These are phyloP conservation scores for Caradrina kadenii DNA, from an alignment of 2,888 invertebrate species.

Conservation along the genomic window DNA sequence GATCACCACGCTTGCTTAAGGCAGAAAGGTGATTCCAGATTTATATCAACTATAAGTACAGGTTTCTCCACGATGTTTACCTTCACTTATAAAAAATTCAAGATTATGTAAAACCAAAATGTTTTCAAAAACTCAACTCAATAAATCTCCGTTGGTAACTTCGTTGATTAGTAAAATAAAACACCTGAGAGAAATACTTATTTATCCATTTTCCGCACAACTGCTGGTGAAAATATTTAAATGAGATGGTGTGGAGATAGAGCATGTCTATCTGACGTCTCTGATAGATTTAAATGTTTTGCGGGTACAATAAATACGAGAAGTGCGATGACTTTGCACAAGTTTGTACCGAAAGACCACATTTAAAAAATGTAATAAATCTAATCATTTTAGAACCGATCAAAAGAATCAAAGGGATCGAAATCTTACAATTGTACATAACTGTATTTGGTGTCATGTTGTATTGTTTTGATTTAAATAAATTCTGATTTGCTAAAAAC, in stretches of 20 bases:
- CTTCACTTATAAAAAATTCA: no score
- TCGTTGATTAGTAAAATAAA: constrained; percentile 16
- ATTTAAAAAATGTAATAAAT: no score
- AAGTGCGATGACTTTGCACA: neutral
- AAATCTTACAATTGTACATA: no score
- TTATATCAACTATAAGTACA: no score
- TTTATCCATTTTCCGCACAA: neutral
- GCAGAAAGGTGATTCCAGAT: neutral
- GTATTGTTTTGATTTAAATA: no score
- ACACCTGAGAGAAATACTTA: neutral
- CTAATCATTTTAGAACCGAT: no score
- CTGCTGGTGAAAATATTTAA: constrained; percentile 54
- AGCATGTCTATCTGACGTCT: constrained; percentile 14
- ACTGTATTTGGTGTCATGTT: no score
- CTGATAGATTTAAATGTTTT: constrained; percentile 13
- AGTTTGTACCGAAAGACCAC: neutral
- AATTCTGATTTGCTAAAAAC: no score
- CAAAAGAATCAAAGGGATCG: no score
- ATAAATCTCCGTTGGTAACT: neutral
- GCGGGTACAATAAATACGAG: neutral
- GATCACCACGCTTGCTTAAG: no score
- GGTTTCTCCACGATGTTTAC: no score
- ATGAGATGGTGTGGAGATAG: constrained; percentile 12
- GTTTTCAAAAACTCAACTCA: constrained; percentile 5
- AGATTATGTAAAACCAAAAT: no score